Evolutionary conservation across 2,113 vertebrate genomes (phyloP).

Genomic region (Cettia cetti): DNA sequence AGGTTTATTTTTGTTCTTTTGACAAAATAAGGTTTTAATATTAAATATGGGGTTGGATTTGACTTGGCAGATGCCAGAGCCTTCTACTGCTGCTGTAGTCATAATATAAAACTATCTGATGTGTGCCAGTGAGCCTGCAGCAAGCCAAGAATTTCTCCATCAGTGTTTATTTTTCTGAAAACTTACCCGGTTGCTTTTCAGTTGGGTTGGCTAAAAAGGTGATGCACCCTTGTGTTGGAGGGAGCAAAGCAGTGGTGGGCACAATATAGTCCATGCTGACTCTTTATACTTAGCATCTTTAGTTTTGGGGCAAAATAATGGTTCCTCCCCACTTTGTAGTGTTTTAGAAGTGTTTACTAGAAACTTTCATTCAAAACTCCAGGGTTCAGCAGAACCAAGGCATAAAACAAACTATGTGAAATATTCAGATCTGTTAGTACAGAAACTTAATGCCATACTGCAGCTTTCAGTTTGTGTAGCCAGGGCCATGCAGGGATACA

Average conservation of each 20-base stretch:
- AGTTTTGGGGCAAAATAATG: background rate
- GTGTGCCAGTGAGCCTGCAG: background rate
- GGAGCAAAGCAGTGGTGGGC: background rate
- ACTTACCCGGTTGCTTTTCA: background rate
- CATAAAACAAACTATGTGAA: background rate
- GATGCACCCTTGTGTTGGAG: background rate
- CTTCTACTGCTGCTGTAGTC: conserved; percentile 34
- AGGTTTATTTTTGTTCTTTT: conserved; percentile 43
- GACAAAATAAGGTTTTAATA: conserved; percentile 48
- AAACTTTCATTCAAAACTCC: background rate
- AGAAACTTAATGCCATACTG: background rate
- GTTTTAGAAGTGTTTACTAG: background rate
- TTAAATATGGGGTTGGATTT: conserved; percentile 34
- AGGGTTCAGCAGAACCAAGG: background rate
- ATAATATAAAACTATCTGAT: conserved; percentile 32
- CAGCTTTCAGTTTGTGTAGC: background rate
- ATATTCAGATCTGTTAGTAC: background rate
- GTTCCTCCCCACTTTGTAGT: background rate
- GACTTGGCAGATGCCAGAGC: conserved; percentile 43
- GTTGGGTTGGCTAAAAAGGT: background rate
- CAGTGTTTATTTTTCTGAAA: conserved; percentile 22
- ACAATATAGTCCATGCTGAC: background rate
- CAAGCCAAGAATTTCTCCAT: conserved; percentile 33
- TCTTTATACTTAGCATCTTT: background rate
- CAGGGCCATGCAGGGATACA: background rate